Evolutionary conservation across 2,888 invertebrate species (phyloP), one percentile per base, ranked within the genome.

Genomic region (Adineta ricciae): DNA sequence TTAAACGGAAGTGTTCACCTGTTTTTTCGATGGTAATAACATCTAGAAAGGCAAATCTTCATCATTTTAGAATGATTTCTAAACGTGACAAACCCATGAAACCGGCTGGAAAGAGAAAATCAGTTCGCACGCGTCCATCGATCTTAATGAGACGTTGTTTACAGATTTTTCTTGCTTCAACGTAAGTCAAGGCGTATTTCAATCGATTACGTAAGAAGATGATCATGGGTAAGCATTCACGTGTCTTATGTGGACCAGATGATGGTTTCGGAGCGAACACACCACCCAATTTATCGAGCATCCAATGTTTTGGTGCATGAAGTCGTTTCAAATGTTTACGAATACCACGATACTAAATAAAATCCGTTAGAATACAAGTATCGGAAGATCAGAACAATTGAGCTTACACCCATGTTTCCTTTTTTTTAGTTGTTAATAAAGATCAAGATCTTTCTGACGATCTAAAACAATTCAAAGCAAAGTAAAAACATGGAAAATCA

Each of bases 321-420:
- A 99, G 93, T 92, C 99, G 96, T 94, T 99, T 99, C 93, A 99
- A 93, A 92, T 98, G 98, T 93, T 98, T 97, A 92, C 97, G 97
- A 83, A 97, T 97, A 91, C 99, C 99, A 92, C 98, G 95, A 92
- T 95, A 96, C 85, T 85, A 72, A 36, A 52, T 1, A 11, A 83
- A 49, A 5, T n/a, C 5, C 8, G 8, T 16, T 36, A 32, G 14
- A 32, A 11, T 11, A 27, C 2, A 50, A n/a, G 50, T 8, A 54
- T 24, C n/a, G 32, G 5, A 24, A 14, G n/a, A 32, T 24, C 11
- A 9, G 36, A 73, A 7, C 9, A 73, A 73, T 38, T 24, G 11
- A 38, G 36, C 36, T 73, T 73, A 73, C 73, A 16, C 64, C 64
- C 64, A 64, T 64, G 64, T 64, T 64, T 64, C 32, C 27, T 64